Base-by-base conservation (phyloP, 2,113 vertebrate genomes). In the Saiga tatarica region DNA sequence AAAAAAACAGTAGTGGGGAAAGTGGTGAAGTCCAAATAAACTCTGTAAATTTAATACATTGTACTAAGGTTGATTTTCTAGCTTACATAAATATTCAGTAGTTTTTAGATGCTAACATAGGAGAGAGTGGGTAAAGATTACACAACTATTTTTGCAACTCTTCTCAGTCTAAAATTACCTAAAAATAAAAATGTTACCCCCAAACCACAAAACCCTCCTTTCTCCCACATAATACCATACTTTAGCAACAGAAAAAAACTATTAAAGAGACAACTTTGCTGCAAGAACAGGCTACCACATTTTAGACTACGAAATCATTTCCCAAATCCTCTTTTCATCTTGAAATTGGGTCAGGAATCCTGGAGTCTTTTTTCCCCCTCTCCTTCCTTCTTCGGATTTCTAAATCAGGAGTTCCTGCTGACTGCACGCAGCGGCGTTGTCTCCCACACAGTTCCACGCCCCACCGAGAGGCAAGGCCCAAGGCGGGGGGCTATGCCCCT, bases 81-180 rank as follows among this genome's bases (percentile, higher is more conserved):
- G 36, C 91, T 79, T 86, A 87, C 25, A 36, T 83, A 45, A 74
- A 91, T 26, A 50, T 21, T 39, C 55, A 47, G 7, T 3, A 6
- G 47, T 74, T 52, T 55, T 36, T 87, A 94, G 47, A 67, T 52
- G 85, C 42, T 94, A 88, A 90, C 26, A 13, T 1, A 16, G 87
- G 19, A 16, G 15, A 25, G 79, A 21, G 33, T 33, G 30, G 76
- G 33, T 55, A n/a, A 86, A 45, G 39, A 19, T 28, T 45, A 74
- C 42, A 76, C 15, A 89, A 84, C 26, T 52, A 57, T 92, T 92
- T 95, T 59, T 39, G 78, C 62, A 96, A 91, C 19, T 74, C 62
- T 57, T 67, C 26, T 30, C 4, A 78, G 42, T 93, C 95, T 89
- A 96, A 97, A 96, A 67, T 87, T 45, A 92, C 42, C 82, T 78